These are phyloP conservation scores for Aleiodes alternator DNA, from an alignment of 2,888 invertebrate genomes.

Conservation along the genomic window DNA sequence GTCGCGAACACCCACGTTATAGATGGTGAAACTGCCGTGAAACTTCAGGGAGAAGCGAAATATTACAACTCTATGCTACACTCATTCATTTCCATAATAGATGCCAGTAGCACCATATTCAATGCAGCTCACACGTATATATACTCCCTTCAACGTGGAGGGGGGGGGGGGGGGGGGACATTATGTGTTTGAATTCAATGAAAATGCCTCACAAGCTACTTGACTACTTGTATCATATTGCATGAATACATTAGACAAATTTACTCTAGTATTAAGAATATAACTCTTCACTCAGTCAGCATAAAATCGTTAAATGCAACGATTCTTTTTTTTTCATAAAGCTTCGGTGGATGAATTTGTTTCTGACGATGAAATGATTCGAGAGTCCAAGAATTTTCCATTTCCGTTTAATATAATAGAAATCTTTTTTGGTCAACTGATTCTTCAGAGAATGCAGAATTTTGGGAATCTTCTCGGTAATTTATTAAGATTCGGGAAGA, in stretches of 20 bases:
- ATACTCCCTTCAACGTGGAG: not conserved
- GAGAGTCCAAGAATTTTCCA: too few relatives aligned
- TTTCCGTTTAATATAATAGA: too few relatives aligned
- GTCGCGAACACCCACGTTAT: constrained; percentile 36
- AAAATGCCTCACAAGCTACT: constrained; percentile 17
- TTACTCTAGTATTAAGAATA: not conserved
- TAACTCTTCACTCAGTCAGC: not conserved
- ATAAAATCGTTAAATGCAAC: too few relatives aligned
- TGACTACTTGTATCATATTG: constrained; percentile 9
- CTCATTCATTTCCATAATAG: constrained; percentile 48
- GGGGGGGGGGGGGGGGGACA: not conserved
- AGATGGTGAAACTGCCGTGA: constrained; percentile 22
- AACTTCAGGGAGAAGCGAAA: constrained; percentile 30
- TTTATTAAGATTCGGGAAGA: too few relatives aligned
- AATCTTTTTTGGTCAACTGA: too few relatives aligned
- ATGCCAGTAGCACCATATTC: constrained; percentile 40
- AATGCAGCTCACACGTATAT: constrained; percentile 7
- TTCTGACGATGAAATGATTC: too few relatives aligned
- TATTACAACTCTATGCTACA: constrained; percentile 33
- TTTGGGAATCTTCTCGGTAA: too few relatives aligned
- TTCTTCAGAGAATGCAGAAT: too few relatives aligned
- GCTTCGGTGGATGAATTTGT: too few relatives aligned
- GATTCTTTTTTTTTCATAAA: too few relatives aligned
- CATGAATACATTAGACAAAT: constrained; percentile 25
- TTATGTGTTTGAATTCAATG: constrained; percentile 8